Percentiles rank a stretch among this genome's conserved stretches.
Conservation (phyloP, 2,888 invertebrate species). For the Philhelius pedissequus region DNA sequence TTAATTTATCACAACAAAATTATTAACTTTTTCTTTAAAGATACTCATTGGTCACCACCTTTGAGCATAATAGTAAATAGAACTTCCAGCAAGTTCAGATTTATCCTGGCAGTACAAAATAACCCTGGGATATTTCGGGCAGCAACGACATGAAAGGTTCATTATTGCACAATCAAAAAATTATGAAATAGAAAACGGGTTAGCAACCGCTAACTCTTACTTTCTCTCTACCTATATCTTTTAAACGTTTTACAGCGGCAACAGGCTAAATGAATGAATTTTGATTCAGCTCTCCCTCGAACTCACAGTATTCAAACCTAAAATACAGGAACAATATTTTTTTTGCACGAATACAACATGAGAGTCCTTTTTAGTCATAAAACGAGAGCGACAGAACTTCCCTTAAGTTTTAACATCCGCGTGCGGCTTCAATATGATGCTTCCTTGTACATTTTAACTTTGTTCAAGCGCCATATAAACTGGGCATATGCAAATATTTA, state of each 20-base stretch:
- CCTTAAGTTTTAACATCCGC: constrained; percentile 31
- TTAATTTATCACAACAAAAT: too few relatives aligned
- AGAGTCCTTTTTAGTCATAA: background rate
- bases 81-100: constrained; percentile 12
- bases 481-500: constrained; percentile 59
- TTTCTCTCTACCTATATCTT: background rate
- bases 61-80: background rate
- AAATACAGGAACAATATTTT: constrained; percentile 27
- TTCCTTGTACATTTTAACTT: constrained; percentile 46
- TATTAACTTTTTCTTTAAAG: too few relatives aligned
- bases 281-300: background rate
- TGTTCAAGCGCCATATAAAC: constrained; percentile 30
- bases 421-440: constrained; percentile 29
- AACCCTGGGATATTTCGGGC: background rate
- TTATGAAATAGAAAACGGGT: constrained; percentile 27
- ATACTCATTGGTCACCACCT: background rate
- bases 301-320: background rate
- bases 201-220: background rate
- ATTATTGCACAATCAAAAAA: constrained; percentile 62
- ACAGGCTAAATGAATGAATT: constrained; percentile 51
- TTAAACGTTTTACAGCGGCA: constrained; percentile 14
- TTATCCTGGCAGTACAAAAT: constrained; percentile 24
- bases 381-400: constrained; percentile 9
- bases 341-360: background rate
- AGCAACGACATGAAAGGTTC: constrained; percentile 59